phyloP scores from a whole-genome alignment of 2,113 vertebrate species.

The Toxotes jaculatrix region DNA sequence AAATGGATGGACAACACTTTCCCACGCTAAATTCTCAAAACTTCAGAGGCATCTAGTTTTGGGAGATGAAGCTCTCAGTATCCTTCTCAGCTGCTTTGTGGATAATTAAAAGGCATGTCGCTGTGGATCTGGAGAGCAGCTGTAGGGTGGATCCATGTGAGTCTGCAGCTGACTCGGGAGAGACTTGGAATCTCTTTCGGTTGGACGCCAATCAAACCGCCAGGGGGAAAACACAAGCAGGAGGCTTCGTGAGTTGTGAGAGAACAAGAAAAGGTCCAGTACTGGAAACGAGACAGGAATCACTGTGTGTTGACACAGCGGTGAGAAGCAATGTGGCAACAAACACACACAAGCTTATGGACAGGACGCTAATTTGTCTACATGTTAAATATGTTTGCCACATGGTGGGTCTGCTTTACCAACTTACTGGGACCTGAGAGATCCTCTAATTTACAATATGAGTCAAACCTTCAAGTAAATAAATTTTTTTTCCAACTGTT shows the following conservation, averaged over 20 bases:
- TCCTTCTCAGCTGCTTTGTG: conserved; percentile 63
- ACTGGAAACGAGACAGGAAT: neutral
- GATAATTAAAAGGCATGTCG: conserved; percentile 70
- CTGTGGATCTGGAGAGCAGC: conserved; percentile 66
- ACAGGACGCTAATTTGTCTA: neutral
- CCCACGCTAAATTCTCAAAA: conserved; percentile 49
- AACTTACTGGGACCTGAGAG: no score
- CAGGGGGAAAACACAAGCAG: conserved; percentile 17
- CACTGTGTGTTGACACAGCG: neutral
- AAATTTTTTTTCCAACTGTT: neutral
- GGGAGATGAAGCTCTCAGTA: conserved; percentile 28
- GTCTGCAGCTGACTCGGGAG: conserved; percentile 47
- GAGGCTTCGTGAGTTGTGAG: neutral
- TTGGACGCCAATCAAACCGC: conserved; percentile 48
- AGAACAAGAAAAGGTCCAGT: conserved; percentile 4
- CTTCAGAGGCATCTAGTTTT: conserved; percentile 21
- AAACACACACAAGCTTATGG: neutral
- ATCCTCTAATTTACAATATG: no score
- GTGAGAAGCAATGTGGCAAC: neutral
- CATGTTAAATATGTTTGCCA: neutral
- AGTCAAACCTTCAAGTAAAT: neutral
- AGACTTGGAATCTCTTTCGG: conserved; percentile 7
- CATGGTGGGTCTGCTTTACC: neutral
- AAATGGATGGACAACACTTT: conserved; percentile 19
- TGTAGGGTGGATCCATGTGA: conserved; percentile 68